A percentile compares a stretch with the other conserved stretches of the same genome.
phyloP scores from a whole-genome alignment of 2,113 vertebrate species.

The Chaetura pelagica region DNA sequence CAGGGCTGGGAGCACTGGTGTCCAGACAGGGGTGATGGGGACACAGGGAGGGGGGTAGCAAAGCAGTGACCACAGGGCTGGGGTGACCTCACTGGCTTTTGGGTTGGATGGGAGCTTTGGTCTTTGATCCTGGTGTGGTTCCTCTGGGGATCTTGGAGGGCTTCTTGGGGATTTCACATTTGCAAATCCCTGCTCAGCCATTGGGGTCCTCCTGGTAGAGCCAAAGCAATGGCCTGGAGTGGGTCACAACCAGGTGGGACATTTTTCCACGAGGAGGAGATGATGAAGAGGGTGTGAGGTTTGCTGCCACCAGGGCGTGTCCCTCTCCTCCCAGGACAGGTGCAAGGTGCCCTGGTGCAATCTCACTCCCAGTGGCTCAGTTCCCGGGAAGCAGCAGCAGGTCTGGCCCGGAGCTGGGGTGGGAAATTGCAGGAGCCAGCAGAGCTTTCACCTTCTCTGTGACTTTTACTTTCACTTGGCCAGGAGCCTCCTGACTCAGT shows the following conservation, averaged over 20 bases:
- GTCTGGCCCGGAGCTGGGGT: neutral
- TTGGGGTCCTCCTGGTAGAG: neutral
- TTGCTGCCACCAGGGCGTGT: accelerated
- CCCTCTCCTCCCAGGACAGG: accelerated
- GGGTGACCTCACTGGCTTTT: accelerated
- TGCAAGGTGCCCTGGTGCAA: neutral
- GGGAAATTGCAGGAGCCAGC: neutral
- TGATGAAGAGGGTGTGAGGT: neutral
- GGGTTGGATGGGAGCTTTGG: neutral
- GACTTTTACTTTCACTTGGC: constrained; percentile 19
- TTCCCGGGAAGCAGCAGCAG: accelerated
- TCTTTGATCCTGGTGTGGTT: accelerated
- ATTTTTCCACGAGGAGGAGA: neutral
- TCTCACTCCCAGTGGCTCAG: accelerated
- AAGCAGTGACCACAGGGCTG: accelerated
- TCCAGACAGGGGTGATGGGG: neutral
- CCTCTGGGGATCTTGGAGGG: accelerated
- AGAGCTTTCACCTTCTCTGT: neutral
- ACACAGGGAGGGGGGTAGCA: too few relatives aligned
- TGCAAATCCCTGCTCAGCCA: accelerated
- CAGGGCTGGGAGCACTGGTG: neutral
- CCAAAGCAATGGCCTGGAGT: neutral
- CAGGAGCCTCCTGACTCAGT: neutral
- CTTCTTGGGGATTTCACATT: neutral
- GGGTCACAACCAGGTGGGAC: accelerated